These are phyloP conservation scores for Mesocentrotus franciscanus DNA, from an alignment of 53 echinoderm and acorn worm species.

Conservation along the genomic window DNA sequence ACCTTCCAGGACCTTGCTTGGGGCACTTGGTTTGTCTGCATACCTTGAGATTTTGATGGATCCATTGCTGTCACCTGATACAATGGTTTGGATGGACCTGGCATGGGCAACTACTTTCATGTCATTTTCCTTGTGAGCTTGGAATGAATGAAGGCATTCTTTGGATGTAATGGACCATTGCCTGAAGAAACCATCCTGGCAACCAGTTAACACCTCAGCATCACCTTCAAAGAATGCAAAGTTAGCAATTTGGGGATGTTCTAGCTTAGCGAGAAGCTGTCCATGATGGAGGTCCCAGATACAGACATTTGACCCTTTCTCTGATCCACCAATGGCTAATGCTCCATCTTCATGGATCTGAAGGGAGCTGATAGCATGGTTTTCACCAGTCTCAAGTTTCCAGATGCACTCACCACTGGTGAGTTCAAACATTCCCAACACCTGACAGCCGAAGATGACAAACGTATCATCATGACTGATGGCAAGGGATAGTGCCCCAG, in stretches of 20 bases:
- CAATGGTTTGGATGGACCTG: neutral
- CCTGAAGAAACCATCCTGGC: slow-evolving; percentile 74
- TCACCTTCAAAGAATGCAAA: slow-evolving; percentile 46
- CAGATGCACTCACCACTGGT: slow-evolving; percentile 78
- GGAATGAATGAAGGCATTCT: slow-evolving; percentile 68
- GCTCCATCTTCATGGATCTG: slow-evolving; percentile 47
- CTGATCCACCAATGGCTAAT: slow-evolving; percentile 60
- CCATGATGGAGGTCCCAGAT: slow-evolving; percentile 73
- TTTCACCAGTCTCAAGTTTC: slow-evolving; percentile 69
- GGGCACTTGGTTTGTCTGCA: slow-evolving; percentile 9
- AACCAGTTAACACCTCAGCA: slow-evolving; percentile 48
- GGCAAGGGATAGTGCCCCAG: slow-evolving; percentile 65
- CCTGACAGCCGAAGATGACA: slow-evolving; percentile 77
- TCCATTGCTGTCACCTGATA: slow-evolving; percentile 71
- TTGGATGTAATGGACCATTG: slow-evolving; percentile 73
- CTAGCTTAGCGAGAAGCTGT: slow-evolving; percentile 28
- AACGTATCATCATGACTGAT: slow-evolving; percentile 66
- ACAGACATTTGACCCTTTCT: slow-evolving; percentile 71
- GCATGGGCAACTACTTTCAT: slow-evolving; percentile 64
- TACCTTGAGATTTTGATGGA: slow-evolving; percentile 65
- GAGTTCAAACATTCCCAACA: slow-evolving; percentile 76
- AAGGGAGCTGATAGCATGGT: slow-evolving; percentile 66
- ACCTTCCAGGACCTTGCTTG: slow-evolving; percentile 13
- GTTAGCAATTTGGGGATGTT: slow-evolving; percentile 59
- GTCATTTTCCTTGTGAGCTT: slow-evolving; percentile 62